A percentile compares a stretch with the other conserved stretches of the same genome.
Conservation (phyloP, 1,140 invertebrate species). For the Tigriopus japonicus region DNA sequence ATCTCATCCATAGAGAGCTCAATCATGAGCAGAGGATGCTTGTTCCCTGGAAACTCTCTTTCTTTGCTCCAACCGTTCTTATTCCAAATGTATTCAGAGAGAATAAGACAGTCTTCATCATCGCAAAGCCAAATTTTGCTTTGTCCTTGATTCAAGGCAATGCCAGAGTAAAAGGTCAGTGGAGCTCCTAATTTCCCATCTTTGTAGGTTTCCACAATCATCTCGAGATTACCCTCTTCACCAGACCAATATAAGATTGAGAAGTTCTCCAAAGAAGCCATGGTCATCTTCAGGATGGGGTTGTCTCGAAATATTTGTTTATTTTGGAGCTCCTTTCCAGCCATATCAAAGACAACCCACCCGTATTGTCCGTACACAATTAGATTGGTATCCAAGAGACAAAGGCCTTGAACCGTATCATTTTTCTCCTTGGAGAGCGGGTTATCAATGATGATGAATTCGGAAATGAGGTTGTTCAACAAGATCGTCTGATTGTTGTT, state of each 20-base stretch:
- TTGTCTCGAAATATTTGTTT: not conserved
- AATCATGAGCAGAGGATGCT: slow-evolving; percentile 46
- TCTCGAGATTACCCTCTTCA: not conserved
- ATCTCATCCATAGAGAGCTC: slow-evolving; percentile 58
- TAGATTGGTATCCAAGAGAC: slow-evolving; percentile 48
- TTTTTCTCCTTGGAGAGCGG: slow-evolving; percentile 41
- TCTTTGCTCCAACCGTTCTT: slow-evolving; percentile 25
- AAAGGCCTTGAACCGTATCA: slow-evolving; percentile 45
- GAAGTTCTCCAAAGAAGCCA: not conserved
- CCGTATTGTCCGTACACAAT: slow-evolving; percentile 29
- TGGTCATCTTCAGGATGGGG: slow-evolving; percentile 3
- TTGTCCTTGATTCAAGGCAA: slow-evolving; percentile 12
- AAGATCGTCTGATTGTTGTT: slow-evolving; percentile 84
- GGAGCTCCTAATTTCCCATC: slow-evolving; percentile 4
- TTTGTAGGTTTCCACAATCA: slow-evolving; percentile 1
- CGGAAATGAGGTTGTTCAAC: slow-evolving; percentile 72
- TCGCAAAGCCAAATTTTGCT: slow-evolving; percentile 15
- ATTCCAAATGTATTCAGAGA: slow-evolving; percentile 13
- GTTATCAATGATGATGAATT: slow-evolving; percentile 63
- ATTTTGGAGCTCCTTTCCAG: slow-evolving; percentile 30
- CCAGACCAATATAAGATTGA: slow-evolving; percentile 1
- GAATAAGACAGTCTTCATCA: not conserved
- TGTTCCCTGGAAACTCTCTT: slow-evolving; percentile 26
- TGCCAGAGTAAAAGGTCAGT: not conserved
- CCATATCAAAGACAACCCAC: slow-evolving; percentile 52